A percentile compares a stretch with the other conserved stretches of the same genome.
Evolutionary conservation across 1,140 invertebrate species (phyloP).

Genomic region (Brachionus calyciflorus): DNA sequence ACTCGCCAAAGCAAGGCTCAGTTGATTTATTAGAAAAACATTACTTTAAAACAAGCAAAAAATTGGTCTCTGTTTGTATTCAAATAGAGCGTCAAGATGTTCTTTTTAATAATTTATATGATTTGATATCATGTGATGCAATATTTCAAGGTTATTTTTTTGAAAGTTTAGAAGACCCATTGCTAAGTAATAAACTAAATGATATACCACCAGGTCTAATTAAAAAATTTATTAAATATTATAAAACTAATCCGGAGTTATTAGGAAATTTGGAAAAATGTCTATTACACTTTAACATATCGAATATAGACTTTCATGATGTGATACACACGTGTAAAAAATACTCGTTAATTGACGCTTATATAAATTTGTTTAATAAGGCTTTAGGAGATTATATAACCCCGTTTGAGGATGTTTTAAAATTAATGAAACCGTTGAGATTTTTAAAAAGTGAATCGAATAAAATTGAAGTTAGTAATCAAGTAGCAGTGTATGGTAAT

Average conservation of each 20-base stretch:
- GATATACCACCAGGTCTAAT: conserved; percentile 64
- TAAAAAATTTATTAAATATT: conserved; percentile 65
- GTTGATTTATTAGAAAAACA: conserved; percentile 51
- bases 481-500: conserved; percentile 70
- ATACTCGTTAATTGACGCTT: conserved; percentile 76
- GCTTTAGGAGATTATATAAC: conserved; percentile 78
- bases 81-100: conserved; percentile 56
- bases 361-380: conserved; percentile 82
- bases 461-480: background rate
- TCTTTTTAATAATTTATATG: conserved; percentile 63
- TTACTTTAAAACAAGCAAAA: conserved; percentile 51
- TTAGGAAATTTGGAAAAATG: conserved; percentile 72
- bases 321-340: conserved; percentile 74
- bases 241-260: conserved; percentile 58
- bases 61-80: conserved; percentile 52
- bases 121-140: conserved; percentile 59
- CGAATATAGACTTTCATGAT: conserved; percentile 83
- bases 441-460: conserved; percentile 51
- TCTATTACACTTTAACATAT: conserved; percentile 75
- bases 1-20: conserved; percentile 50
- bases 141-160: conserved; percentile 62
- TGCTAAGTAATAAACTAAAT: conserved; percentile 63
- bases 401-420: conserved; percentile 72
- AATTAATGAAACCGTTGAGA: conserved; percentile 50
- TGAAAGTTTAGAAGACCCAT: conserved; percentile 65